Base-by-base conservation (phyloP, 64 coral and sea anemone genomes). In the Actinia tenebrosa region DNA sequence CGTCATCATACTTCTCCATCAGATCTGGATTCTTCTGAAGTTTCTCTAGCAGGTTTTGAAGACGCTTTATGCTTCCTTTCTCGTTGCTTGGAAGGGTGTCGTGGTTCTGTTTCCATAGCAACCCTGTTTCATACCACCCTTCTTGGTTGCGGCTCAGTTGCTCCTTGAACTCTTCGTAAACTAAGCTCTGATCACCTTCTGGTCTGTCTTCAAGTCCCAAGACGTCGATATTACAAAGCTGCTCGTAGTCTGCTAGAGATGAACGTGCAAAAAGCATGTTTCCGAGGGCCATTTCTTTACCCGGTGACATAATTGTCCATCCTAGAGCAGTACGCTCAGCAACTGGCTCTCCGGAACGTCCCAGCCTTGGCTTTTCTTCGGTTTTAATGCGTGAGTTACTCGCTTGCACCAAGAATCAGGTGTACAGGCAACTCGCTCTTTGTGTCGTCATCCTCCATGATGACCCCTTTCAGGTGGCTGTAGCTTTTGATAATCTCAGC, bases 371-470 rank as follows among this genome's bases (percentile, higher is more conserved):
- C 17, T 75, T 75, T 75, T 2, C 13, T 1, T 75, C 30, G 3
- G 69, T 89, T 78, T 89, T 93, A 1, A 93, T 77, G 2, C 78
- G 11, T 1, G 92, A 89, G 87, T 86, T n/a, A 93, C 13, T 89
- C 92, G 45, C 92, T 93, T 6, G 92, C 87, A 11, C 92, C 87
- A 25, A 93, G 61, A 59, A 93, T 93, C 4, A 89, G 20, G 78
- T 93, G 92, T 26, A 93, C 82, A 27, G 91, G 87, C n/a, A 93
- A 23, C n/a, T 89, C 83, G 1, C 8, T 7, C 54, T 93, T 93
- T 3, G 61, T 85, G 42, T 86, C 88, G 2, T 63, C 45, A 61
- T 93, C 92, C 58, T 93, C 83, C 71, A 93, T 89, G 59, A 25
- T 3, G 0, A 93, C 92, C 53, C 72, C 10, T 64, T 60, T 20